phyloP scores from a whole-genome alignment of 2,797 vertebrate species.

The Gadopsis bispinosus region DNA sequence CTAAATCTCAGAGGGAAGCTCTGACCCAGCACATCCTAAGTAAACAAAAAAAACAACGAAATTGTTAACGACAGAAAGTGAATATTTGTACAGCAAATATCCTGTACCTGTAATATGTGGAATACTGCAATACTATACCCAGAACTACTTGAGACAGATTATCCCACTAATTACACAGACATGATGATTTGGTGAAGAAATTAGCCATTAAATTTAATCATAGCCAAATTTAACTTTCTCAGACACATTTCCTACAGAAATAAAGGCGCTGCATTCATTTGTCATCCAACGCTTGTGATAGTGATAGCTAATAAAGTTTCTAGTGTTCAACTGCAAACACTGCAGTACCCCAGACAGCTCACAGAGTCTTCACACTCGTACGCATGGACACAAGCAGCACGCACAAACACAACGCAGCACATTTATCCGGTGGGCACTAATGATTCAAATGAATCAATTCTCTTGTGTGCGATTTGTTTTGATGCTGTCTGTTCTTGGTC shows the following conservation, averaged over 20 bases:
- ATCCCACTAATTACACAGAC: constrained; percentile 3
- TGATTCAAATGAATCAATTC: constrained; percentile 27
- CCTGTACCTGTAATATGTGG: not conserved
- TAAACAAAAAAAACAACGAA: not conserved
- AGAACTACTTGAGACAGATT: not conserved
- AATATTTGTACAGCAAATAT: constrained; percentile 2
- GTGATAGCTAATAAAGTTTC: not conserved
- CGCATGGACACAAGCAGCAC: not conserved
- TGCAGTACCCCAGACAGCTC: not conserved
- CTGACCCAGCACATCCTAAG: not conserved
- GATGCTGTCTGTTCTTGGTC: constrained; percentile 24
- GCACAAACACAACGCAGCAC: constrained; percentile 22
- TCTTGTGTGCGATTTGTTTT: constrained; percentile 27
- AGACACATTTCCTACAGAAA: no score
- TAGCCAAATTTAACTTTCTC: no score
- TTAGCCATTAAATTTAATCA: no score
- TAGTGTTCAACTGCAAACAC: not conserved
- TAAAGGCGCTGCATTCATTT: not conserved
- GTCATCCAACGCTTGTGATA: not conserved
- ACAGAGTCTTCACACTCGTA: not conserved
- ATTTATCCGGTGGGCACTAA: not conserved
- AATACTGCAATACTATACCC: not conserved
- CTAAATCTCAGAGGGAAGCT: not conserved
- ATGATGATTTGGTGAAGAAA: no score
- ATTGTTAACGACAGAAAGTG: not conserved